These are phyloP conservation scores for Guaruba guarouba DNA, from an alignment of 2,113 vertebrate species.

Conservation along the genomic window DNA sequence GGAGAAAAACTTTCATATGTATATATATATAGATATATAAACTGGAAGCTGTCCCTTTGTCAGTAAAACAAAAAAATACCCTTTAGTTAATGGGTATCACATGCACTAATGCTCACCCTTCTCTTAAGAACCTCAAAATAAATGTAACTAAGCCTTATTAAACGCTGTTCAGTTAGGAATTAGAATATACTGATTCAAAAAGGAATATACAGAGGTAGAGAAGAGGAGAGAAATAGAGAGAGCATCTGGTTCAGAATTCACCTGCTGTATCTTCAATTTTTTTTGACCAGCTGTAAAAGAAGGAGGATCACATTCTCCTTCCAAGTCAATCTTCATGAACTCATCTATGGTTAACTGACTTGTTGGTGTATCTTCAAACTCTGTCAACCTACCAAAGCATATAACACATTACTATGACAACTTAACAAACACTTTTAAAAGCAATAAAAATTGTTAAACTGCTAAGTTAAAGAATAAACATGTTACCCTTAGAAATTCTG, in stretches of 20 bases:
- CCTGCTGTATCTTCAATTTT: conserved; percentile 85
- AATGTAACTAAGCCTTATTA: neutral
- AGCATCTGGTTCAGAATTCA: neutral
- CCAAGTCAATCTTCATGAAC: conserved; percentile 93
- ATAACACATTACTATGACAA: neutral
- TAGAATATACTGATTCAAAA: neutral
- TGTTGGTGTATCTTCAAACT: conserved; percentile 95
- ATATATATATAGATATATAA: neutral
- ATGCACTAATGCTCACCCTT: neutral
- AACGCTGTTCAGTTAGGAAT: neutral
- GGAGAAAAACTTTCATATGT: neutral
- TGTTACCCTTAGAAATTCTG: neutral
- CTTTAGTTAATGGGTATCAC: neutral
- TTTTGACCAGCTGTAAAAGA: conserved; percentile 87
- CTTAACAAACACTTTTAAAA: neutral
- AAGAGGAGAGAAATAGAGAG: neutral
- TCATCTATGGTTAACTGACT: conserved; percentile 95
- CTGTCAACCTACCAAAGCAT: conserved; percentile 79
- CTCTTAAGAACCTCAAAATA: neutral
- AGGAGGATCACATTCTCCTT: conserved; percentile 93
- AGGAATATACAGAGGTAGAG: neutral
- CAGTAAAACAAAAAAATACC: neutral
- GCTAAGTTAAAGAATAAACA: neutral
- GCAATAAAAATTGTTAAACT: neutral
- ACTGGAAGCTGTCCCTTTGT: neutral